phyloP scores from a whole-genome alignment of 2,113 vertebrate genomes.

The Argyrosomus japonicus region DNA sequence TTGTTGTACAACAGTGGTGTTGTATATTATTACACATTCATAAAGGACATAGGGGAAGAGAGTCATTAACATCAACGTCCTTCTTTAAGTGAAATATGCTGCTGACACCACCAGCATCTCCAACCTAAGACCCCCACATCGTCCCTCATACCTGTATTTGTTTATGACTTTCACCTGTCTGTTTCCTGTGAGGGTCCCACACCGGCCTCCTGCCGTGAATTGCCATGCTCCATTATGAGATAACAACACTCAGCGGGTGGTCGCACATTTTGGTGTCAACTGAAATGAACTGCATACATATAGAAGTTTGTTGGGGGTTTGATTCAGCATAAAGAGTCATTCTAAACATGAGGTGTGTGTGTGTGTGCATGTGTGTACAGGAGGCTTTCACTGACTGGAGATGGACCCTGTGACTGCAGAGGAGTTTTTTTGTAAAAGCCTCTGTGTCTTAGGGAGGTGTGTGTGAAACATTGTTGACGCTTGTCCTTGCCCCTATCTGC shows the following conservation, averaged over 20 bases:
- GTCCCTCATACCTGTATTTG: slow-evolving; percentile 53
- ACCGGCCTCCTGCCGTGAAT: slow-evolving; percentile 59
- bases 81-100: slow-evolving; percentile 8
- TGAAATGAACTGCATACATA: neutral
- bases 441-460: neutral
- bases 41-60: slow-evolving; percentile 4
- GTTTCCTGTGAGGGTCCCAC: slow-evolving; percentile 76
- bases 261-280: slow-evolving; percentile 45
- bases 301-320: neutral
- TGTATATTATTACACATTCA: slow-evolving; percentile 20
- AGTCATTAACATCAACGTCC: slow-evolving; percentile 36
- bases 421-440: slow-evolving; percentile 3
- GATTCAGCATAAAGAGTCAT: neutral
- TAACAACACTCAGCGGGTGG: slow-evolving; percentile 77
- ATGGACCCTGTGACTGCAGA: slow-evolving; percentile 7
- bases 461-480: slow-evolving; percentile 2
- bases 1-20: neutral
- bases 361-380: neutral
- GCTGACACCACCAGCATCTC: slow-evolving; percentile 60
- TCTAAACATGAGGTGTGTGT: no score
- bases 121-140: slow-evolving; percentile 54
- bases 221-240: slow-evolving; percentile 80
- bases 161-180: slow-evolving; percentile 81
- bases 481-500: neutral
- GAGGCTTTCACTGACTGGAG: slow-evolving; percentile 9